phyloP scores from a whole-genome alignment of 2,113 vertebrate genomes.

The Gallinago media region DNA sequence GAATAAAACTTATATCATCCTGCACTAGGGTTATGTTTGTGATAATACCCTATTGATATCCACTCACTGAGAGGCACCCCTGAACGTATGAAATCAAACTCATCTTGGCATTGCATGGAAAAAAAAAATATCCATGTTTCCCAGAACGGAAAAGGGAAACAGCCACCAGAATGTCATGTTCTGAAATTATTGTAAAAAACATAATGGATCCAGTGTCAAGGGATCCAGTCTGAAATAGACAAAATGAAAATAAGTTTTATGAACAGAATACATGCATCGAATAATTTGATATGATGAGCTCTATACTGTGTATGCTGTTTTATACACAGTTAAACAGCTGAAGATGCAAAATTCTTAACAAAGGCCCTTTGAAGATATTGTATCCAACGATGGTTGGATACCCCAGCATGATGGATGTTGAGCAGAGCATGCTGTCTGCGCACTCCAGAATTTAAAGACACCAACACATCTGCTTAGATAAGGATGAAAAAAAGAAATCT shows the following conservation, averaged over 20 bases:
- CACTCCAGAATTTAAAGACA: neutral
- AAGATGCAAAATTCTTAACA: neutral
- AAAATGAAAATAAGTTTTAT: neutral
- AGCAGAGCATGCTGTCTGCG: accelerated
- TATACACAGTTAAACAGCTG: neutral
- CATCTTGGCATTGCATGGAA: neutral
- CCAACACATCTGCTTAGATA: neutral
- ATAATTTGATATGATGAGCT: neutral
- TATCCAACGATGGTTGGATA: accelerated
- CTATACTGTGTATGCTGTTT: neutral
- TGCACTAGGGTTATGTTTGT: neutral
- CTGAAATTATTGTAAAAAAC: neutral
- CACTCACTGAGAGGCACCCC: neutral
- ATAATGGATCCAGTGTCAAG: neutral
- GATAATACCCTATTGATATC: neutral
- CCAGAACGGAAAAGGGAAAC: neutral
- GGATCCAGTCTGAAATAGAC: neutral
- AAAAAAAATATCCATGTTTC: neutral
- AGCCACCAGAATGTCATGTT: neutral
- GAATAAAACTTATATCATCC: accelerated
- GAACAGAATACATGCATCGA: neutral
- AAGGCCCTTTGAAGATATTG: neutral
- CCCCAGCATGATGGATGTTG: neutral
- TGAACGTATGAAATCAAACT: neutral
- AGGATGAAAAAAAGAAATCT: neutral